These are phyloP conservation scores for Bothrops jararaca DNA, from an alignment of 2,113 vertebrate genomes.

Conservation along the genomic window DNA sequence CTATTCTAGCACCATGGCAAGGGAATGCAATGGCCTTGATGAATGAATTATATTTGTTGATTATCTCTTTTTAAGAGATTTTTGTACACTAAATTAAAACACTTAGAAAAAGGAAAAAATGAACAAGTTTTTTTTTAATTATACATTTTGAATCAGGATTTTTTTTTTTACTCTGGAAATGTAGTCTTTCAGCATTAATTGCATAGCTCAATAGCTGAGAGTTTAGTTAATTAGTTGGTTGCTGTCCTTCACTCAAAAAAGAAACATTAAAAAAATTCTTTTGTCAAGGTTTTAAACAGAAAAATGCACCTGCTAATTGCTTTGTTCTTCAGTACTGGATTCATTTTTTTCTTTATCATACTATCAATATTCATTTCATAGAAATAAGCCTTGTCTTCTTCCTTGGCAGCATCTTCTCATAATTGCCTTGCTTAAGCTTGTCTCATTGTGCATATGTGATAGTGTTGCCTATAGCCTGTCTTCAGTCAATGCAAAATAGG, in stretches of 20 bases:
- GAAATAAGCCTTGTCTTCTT: conserved; percentile 5
- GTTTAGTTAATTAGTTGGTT: not conserved
- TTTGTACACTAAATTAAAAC: not conserved
- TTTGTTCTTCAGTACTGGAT: conserved; percentile 7
- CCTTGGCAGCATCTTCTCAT: conserved; percentile 10
- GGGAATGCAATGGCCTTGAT: not conserved
- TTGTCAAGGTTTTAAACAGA: conserved; percentile 1
- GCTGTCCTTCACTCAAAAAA: not conserved
- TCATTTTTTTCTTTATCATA: not conserved
- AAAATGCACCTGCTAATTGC: not conserved
- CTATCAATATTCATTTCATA: conserved; percentile 8
- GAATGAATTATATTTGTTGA: not conserved
- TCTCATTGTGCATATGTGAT: conserved; percentile 7
- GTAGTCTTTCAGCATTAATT: conserved; percentile 7
- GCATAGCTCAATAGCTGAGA: not conserved
- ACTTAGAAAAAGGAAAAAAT: not conserved
- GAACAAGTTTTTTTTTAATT: not conserved
- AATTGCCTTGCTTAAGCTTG: conserved; percentile 8
- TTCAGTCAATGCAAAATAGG: not conserved
- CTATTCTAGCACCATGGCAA: not conserved
- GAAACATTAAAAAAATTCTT: conserved; percentile 19
- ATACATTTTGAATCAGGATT: not conserved
- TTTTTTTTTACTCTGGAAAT: conserved; percentile 17
- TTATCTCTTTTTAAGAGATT: not conserved
- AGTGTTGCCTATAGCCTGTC: not conserved